These are phyloP conservation scores for Oreochromis tanganicae DNA, from an alignment of 2,113 vertebrate genomes.

Conservation along the genomic window DNA sequence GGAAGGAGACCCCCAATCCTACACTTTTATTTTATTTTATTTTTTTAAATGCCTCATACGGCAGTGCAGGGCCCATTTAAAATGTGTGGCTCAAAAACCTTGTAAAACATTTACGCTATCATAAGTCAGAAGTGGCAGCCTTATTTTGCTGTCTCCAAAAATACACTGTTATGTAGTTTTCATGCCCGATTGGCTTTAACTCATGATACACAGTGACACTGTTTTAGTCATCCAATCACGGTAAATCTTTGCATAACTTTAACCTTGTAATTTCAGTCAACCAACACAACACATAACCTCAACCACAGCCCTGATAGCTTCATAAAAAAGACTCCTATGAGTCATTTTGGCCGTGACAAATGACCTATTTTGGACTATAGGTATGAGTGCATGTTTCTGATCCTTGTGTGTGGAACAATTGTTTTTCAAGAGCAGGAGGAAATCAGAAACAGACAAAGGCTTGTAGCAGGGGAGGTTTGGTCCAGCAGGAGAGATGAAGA, in stretches of 20 bases:
- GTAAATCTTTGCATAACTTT: background rate
- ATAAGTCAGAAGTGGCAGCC: background rate
- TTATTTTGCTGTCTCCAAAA: background rate
- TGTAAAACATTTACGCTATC: background rate
- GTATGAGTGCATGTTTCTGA: background rate
- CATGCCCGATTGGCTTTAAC: background rate
- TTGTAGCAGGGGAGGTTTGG: background rate
- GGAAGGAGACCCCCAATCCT: background rate
- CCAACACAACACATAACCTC: background rate
- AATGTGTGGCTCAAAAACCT: background rate
- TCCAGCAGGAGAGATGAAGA: background rate
- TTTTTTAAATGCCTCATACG: background rate
- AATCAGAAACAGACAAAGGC: background rate
- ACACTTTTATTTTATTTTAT: background rate
- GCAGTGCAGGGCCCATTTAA: background rate
- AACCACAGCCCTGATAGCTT: background rate
- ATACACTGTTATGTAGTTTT: background rate
- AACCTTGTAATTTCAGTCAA: background rate
- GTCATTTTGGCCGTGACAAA: background rate
- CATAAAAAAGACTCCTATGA: background rate
- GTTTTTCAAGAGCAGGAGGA: background rate
- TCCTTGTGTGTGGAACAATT: background rate
- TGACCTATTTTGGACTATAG: slow-evolving; percentile 7
- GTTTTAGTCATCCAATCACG: background rate
- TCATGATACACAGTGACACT: background rate